phyloP scores from a whole-genome alignment of 64 coral and sea anemone species.

The Anthopleura sola region DNA sequence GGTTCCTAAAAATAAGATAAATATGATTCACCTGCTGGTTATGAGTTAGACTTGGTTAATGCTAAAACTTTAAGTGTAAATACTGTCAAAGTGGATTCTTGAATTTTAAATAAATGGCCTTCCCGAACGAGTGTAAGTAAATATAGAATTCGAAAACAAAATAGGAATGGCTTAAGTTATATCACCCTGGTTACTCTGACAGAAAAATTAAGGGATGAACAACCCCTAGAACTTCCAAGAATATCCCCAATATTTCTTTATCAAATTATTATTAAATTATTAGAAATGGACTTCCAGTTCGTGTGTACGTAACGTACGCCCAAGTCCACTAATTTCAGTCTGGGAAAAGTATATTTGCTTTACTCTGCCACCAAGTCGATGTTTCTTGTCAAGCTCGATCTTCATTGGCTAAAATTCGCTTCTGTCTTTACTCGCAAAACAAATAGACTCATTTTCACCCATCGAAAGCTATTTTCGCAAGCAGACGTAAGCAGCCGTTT shows the following conservation, averaged over 20 bases:
- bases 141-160: neutral
- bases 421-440: neutral
- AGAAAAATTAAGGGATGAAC: neutral
- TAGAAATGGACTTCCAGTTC: neutral
- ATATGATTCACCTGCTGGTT: neutral
- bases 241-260: neutral
- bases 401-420: neutral
- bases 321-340: neutral
- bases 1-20: neutral
- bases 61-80: neutral
- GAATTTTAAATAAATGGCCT: neutral
- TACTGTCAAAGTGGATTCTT: slow-evolving; percentile 12
- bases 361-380: neutral
- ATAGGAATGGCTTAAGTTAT: neutral
- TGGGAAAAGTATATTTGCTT: neutral
- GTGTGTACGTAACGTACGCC: neutral
- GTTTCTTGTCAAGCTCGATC: neutral
- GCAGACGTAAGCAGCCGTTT: neutral
- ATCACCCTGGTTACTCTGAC: neutral
- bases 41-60: neutral
- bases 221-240: too few species aligned
- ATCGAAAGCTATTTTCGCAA: neutral
- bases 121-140: neutral
- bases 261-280: neutral
- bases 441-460: neutral